These are phyloP conservation scores for Stenchaetothrips biformis DNA, from an alignment of 2,888 invertebrate genomes.

Conservation along the genomic window DNA sequence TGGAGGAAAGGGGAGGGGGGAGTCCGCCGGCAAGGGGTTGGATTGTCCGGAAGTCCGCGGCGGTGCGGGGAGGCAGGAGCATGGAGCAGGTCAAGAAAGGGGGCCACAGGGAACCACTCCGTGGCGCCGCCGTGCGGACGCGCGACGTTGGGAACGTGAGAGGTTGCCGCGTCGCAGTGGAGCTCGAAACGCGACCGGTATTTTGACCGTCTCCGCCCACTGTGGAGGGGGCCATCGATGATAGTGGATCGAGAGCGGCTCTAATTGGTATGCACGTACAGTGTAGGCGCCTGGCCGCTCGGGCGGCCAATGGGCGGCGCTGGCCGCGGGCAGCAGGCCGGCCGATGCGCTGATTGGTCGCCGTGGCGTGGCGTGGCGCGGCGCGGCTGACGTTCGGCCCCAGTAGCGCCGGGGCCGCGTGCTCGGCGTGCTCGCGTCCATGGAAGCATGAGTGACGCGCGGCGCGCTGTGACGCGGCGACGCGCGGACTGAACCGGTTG, in stretches of 20 bases:
- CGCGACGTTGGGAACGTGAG: neutral
- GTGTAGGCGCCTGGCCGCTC: neutral
- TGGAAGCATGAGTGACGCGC: neutral
- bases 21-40: neutral
- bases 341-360: neutral
- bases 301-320: neutral
- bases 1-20: neutral
- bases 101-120: neutral
- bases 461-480: too few relatives aligned
- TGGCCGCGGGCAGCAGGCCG: slow-evolving; percentile 3
- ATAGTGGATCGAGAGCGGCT: neutral
- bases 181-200: too few relatives aligned
- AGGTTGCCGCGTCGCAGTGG: neutral
- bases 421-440: neutral
- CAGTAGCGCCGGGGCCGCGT: neutral
- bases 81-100: neutral
- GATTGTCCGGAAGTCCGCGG: neutral
- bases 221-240: neutral
- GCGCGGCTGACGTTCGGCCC: neutral
- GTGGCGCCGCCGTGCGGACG: neutral
- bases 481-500: neutral
- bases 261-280: slow-evolving; percentile 18
- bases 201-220: too few relatives aligned
- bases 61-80: neutral
- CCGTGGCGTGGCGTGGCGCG: slow-evolving; percentile 8